Evolutionary conservation across 2,888 invertebrate genomes (phyloP), one percentile per base, ranked within the genome.

Genomic region (Machimus rusticus): DNA sequence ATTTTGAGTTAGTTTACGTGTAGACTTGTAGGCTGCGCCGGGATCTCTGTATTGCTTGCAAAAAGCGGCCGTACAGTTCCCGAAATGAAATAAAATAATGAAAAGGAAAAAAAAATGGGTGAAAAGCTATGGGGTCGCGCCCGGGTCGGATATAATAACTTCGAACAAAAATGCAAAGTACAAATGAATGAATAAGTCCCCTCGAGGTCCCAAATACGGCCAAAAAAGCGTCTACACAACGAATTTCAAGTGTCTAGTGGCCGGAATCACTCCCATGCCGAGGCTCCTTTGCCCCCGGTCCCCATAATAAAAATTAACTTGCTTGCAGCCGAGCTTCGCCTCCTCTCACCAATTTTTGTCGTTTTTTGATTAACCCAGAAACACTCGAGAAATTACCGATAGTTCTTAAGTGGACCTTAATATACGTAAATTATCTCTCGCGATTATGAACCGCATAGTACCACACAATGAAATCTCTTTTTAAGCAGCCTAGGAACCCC

Each of bases 1-100:
- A 79, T 79, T 66, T 66, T 79, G 79, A 23, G 51, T 79, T 78
- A 39, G 51, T 79, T 79, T 79, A 79, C 51, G 79, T 51, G 51
- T 51, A 51, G 51, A 55, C 3, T 31, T 79, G 79, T 79, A 79
- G 51, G 79, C 51, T 51, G 51, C 51, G 51, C n/a, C 31, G 31
- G 23, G 79, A 16, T 46, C 79, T 51, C 31, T 46, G 79, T 51
- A 51, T 31, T 79, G 79, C 8, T 28, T 79, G 51, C 31, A 79
- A 34, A 79, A 31, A 28, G 51, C 31, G 28, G 12, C 66, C 66
- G 66, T 66, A 66, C 66, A 66, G 66, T 28, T 66, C 28, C 28
- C 66, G 66, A 66, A 46, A 46, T 46, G 3, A 46, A 46, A 46
- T 46, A 16, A 46, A 46, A 46, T 39, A 2, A 39, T 12, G 1